phyloP scores from a whole-genome alignment of 92 coral and sea anemone genomes.

The Parazoanthus atlanticus region DNA sequence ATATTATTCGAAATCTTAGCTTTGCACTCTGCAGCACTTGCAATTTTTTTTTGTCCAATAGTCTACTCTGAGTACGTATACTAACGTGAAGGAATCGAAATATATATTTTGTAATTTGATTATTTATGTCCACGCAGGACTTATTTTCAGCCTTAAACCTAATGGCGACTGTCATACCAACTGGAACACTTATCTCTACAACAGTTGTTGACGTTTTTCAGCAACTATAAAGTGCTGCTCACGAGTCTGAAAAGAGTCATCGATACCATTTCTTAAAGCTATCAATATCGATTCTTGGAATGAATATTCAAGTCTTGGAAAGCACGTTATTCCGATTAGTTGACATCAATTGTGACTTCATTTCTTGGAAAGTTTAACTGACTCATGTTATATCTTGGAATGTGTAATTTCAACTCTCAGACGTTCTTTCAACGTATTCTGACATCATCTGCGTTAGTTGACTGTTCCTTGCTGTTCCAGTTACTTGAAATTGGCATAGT shows the following conservation, averaged over 20 bases:
- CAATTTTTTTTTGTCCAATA: too few species aligned
- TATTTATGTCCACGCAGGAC: background rate
- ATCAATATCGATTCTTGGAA: background rate
- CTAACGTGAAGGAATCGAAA: too few species aligned
- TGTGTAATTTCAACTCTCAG: background rate
- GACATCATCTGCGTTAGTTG: background rate
- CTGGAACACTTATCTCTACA: background rate
- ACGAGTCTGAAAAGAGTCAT: background rate
- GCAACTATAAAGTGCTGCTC: background rate
- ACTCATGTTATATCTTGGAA: too few species aligned
- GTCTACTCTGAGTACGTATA: background rate
- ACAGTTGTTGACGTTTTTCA: too few species aligned
- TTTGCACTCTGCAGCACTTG: background rate
- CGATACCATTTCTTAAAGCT: background rate
- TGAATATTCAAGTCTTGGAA: background rate
- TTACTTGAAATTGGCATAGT: conserved; percentile 97
- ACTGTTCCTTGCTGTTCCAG: background rate
- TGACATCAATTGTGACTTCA: background rate
- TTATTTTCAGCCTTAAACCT: background rate
- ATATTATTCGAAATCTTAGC: too few species aligned
- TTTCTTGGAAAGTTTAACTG: background rate
- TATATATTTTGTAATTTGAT: background rate
- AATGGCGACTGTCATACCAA: background rate
- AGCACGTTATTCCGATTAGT: background rate
- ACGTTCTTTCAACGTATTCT: background rate